Evolutionary conservation across 2,797 vertebrate genomes (phyloP).

Genomic region (Eospalax fontanierii): DNA sequence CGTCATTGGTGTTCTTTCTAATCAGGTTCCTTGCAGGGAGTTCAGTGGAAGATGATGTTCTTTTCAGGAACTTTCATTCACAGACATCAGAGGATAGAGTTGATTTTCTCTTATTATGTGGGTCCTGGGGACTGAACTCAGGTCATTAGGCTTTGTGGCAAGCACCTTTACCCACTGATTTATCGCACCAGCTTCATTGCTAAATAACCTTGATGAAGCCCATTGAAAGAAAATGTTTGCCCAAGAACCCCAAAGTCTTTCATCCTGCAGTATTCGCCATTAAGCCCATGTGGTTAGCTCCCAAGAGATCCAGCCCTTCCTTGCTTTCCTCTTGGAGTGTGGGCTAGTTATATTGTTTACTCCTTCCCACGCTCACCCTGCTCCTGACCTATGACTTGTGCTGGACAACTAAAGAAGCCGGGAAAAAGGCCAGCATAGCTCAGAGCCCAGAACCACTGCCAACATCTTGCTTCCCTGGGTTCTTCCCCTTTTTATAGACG

Average conservation of each 20-base stretch:
- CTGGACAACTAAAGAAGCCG: not conserved
- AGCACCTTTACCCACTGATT: no score
- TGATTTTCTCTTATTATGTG: no score
- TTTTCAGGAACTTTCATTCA: no score
- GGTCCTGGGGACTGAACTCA: no score
- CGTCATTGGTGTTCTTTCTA: no score
- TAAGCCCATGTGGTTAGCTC: conserved; percentile 3
- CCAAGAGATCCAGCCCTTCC: not conserved
- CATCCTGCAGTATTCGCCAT: conserved; percentile 24
- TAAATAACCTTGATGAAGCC: not conserved
- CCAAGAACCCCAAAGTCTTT: not conserved
- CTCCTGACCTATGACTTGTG: not conserved
- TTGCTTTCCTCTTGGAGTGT: conserved; percentile 15
- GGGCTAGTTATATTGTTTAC: not conserved
- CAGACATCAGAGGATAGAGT: no score
- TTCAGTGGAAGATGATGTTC: no score
- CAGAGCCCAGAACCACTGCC: not conserved
- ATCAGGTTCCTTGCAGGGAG: no score
- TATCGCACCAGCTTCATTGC: no score
- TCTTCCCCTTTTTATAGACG: conserved; percentile 12
- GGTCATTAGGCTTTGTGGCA: no score
- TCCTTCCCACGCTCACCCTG: not conserved
- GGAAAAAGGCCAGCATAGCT: not conserved
- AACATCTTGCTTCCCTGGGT: not conserved
- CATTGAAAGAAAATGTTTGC: not conserved